Evolutionary conservation across 2,797 vertebrate genomes (phyloP).

Genomic region (Micromesistius poutassou): DNA sequence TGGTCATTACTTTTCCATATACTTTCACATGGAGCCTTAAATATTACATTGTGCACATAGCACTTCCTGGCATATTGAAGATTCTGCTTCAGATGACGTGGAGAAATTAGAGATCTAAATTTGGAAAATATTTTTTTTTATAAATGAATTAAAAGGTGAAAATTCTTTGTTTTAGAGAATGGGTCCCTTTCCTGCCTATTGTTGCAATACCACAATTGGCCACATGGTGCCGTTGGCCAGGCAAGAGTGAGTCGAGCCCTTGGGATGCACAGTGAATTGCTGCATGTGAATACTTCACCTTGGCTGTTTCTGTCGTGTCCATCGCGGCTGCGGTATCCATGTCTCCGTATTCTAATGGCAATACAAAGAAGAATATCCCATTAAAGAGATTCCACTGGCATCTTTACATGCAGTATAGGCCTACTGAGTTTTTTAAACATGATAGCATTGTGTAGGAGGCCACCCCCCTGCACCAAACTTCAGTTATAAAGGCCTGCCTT

Average conservation of each 20-base stretch:
- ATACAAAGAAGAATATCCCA: background rate
- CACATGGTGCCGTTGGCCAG: background rate
- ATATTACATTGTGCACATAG: background rate
- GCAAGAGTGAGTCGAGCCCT: background rate
- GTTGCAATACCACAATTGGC: background rate
- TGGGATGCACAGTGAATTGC: background rate
- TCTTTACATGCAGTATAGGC: background rate
- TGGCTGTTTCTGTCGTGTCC: slow-evolving; percentile 72
- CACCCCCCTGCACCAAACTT: background rate
- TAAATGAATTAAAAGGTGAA: background rate
- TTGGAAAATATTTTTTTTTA: background rate
- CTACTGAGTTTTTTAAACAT: background rate
- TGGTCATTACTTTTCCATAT: background rate
- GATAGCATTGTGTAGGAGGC: background rate
- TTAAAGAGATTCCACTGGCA: background rate
- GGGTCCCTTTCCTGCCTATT: background rate
- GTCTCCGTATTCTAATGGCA: slow-evolving; percentile 67
- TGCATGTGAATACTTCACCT: slow-evolving; percentile 47
- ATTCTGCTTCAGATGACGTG: background rate
- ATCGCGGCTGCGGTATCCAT: slow-evolving; percentile 71
- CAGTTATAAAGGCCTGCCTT: background rate
- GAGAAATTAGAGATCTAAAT: background rate
- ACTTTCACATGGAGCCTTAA: background rate
- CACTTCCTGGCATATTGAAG: background rate
- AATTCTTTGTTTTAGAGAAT: background rate